These are phyloP conservation scores for Fukomys damarensis DNA, from an alignment of 2,113 vertebrate species.

Conservation along the genomic window DNA sequence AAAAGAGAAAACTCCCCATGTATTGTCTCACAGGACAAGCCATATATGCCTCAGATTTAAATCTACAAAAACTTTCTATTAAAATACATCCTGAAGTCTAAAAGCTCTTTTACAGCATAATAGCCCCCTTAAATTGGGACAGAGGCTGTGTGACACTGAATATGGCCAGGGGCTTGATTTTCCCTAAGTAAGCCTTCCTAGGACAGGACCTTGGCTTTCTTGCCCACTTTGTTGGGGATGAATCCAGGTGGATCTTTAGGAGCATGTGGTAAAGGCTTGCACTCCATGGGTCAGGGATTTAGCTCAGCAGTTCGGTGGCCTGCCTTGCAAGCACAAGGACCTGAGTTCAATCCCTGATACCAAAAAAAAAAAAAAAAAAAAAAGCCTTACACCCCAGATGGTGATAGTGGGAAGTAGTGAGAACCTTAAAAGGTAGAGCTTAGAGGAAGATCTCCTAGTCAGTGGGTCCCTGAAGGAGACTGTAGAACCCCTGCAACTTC, in stretches of 20 bases:
- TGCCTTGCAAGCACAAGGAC: too few species aligned
- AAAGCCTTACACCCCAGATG: too few species aligned
- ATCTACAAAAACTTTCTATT: neutral
- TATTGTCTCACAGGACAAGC: neutral
- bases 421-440: neutral
- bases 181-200: neutral
- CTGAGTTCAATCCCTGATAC: too few species aligned
- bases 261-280: neutral
- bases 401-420: neutral
- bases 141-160: neutral
- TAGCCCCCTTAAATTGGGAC: neutral
- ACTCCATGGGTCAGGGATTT: too few species aligned
- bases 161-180: neutral
- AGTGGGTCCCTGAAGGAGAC: neutral
- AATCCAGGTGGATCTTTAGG: slow-evolving; percentile 67
- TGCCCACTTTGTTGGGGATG: slow-evolving; percentile 82
- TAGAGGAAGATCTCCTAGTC: neutral
- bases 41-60: neutral
- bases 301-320: too few species aligned
- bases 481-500: neutral
- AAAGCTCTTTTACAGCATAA: too few species aligned
- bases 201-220: neutral
- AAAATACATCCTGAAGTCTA: neutral
- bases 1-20: neutral
- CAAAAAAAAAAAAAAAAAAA: too few species aligned